Evolutionary conservation across 2,797 vertebrate species (phyloP).

Genomic region (Hoplostethus atlanticus): DNA sequence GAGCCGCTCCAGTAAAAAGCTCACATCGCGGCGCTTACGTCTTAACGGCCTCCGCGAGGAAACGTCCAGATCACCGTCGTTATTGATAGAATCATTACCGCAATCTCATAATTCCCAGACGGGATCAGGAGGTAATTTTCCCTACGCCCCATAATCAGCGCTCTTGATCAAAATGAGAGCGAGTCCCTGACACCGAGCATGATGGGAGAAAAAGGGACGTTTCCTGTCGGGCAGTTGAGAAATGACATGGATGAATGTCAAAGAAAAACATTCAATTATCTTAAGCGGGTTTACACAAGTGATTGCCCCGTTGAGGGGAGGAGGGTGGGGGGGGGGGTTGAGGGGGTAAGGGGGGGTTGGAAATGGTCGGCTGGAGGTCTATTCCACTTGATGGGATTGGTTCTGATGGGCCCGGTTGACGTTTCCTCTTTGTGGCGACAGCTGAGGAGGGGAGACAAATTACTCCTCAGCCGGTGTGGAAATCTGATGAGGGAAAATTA

Average conservation of each 20-base stretch:
- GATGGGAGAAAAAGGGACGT: conserved; percentile 39
- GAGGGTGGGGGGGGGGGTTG: conserved; percentile 27
- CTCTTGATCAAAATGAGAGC: conserved; percentile 44
- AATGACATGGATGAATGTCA: conserved; percentile 65
- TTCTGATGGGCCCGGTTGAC: conserved; percentile 70
- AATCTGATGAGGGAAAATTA: conserved; percentile 78
- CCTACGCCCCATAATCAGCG: conserved; percentile 54
- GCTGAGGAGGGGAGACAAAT: conserved; percentile 69
- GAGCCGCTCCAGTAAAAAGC: conserved; percentile 22
- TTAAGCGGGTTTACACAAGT: conserved; percentile 71
- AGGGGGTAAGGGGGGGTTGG: conserved; percentile 3
- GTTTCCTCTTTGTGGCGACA: conserved; percentile 68
- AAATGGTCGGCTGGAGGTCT: conserved; percentile 39
- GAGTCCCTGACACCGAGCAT: conserved; percentile 10
- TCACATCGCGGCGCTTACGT: conserved; percentile 19
- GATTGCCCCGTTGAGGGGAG: conserved; percentile 50
- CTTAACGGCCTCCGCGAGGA: conserved; percentile 40
- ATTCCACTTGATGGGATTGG: conserved; percentile 56
- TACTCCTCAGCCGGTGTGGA: conserved; percentile 60
- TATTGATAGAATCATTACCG: conserved; percentile 61
- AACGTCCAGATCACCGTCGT: conserved; percentile 42
- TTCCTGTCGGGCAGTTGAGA: conserved; percentile 50
- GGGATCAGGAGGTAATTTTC: conserved; percentile 59
- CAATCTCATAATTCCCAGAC: conserved; percentile 57
- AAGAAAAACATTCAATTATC: conserved; percentile 73